Base-by-base conservation (phyloP, 2,113 vertebrate species). In the Pachypanchax playfairii region DNA sequence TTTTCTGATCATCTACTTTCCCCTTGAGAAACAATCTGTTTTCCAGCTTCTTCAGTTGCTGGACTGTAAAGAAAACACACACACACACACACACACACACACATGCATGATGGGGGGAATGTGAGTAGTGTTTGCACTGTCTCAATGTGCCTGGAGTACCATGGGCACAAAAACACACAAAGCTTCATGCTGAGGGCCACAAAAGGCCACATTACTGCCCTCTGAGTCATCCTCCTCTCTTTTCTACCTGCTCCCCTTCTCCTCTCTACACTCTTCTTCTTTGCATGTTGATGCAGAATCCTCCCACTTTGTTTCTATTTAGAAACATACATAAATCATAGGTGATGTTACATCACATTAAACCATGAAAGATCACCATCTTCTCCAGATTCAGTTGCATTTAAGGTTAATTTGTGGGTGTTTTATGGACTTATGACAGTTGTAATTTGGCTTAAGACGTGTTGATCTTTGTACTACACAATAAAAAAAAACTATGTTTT, bases 161-260 rank as follows among this genome's bases (percentile, higher is more conserved):
- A 29, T 31, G 52, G 54, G 59, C 66, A 67, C 66, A 79, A 53
- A 67, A 22, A 60, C 43, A 61, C 64, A 48, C 26, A 33, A 67
- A 62, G 68, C 55, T 65, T 38, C 77, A 80, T 38, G 57, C 70
- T 39, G 69, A 74, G 48, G 31, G 35, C 56, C 56, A 83, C 79
- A 85, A 78, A 58, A 25, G 67, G 25, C 56, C 56, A 72, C 83
- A 89, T 86, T 70, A 66, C 75, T 82, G 38, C 22, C 28, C 61
- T 36, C 71, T 84, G 85, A 89, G 77, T 87, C 87, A 89, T 79
- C 70, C 62, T 18, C 28, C 46, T 49, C 42, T 68, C 60, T 58
- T 79, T 70, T 67, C 25, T 7, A 25, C 11, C 24, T 35, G 36
- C 42, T 36, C 62, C 43, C 15, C 36, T 47, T 65, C 76, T 68